Evolutionary conservation across 2,888 invertebrate species (phyloP).

Genomic region (Nebria salina): DNA sequence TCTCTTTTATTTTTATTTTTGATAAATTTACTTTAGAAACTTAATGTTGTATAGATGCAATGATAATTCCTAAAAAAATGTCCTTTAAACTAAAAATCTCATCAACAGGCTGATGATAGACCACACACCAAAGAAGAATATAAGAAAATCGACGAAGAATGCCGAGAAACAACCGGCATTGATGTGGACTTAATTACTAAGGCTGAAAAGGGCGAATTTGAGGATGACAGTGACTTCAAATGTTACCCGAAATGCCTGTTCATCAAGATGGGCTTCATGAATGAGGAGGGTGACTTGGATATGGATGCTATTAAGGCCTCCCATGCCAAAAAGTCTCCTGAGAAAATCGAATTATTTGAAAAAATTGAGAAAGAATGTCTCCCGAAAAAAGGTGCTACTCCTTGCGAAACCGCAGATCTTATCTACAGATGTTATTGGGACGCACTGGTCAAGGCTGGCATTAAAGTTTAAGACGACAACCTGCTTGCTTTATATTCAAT

Average conservation of each 20-base stretch:
- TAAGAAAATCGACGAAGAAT: conserved; percentile 50
- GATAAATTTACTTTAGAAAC: neutral
- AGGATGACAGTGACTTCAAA: conserved; percentile 62
- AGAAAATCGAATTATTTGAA: conserved; percentile 59
- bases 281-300: conserved; percentile 55
- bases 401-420: conserved; percentile 51
- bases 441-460: conserved; percentile 29
- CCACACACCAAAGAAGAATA: conserved; percentile 43
- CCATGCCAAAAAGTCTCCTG: conserved; percentile 58
- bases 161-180: conserved; percentile 57
- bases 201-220: conserved; percentile 64
- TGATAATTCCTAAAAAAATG: neutral
- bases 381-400: conserved; percentile 59
- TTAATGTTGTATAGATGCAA: neutral
- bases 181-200: conserved; percentile 54
- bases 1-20: neutral
- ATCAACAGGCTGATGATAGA: neutral
- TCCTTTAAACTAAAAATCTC: neutral
- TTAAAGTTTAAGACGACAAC: neutral
- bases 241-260: conserved; percentile 65
- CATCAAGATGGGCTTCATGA: conserved; percentile 63
- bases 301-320: conserved; percentile 61
- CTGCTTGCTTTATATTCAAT: too few species aligned
- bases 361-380: conserved; percentile 63
- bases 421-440: conserved; percentile 51